Base-by-base conservation (phyloP, 2,797 vertebrate species). In the Gastrophryne carolinensis region DNA sequence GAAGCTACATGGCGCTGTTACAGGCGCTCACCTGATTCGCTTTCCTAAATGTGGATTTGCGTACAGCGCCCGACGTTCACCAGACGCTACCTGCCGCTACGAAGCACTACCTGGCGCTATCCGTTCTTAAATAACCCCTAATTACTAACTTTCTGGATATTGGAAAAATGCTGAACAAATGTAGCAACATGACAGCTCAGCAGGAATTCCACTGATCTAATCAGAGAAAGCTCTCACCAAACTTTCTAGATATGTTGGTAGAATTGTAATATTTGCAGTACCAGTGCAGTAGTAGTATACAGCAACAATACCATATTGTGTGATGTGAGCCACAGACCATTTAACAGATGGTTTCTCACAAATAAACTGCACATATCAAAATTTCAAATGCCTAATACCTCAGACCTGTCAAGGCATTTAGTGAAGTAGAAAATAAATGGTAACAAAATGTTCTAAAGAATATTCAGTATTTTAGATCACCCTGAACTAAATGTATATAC, bases 291-390 rank as follows among this genome's bases (percentile, higher is more conserved):
- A 19, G 44, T 57, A 58, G 60, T 60, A 67, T 37, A 27, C 60
- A 34, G 34, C 19, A 50, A 30, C 37, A 13, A 12, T 41, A 60
- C 50, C 41, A 68, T 75, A 19, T 47, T 54, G 62, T 23, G 49
- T 75, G 56, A 47, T 34, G 63, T 53, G 41, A 53, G 44, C 35
- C 52, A 10, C 26, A 47, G 30, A 61, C 41, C 39, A 60, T 11
- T 21, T 69, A 74, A 41, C 17, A 37, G 44, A 60, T 69, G 24
- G 34, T 35, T 34, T 58, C 10, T 21, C 37, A 15, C 58, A 68
- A 17, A 34, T 56, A 39, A 63, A 39, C 34, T 72, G 32, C 41
- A 72, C 44, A 63, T 72, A 63, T 30, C 44, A 56, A 44, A 23
- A 11, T 12, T 58, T 47, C 15, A 65, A 62, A 26, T 54, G 47